Percentiles rank a stretch among this genome's conserved stretches.
phyloP scores from a whole-genome alignment of 2,888 invertebrate species.

The Sisyra nigra region DNA sequence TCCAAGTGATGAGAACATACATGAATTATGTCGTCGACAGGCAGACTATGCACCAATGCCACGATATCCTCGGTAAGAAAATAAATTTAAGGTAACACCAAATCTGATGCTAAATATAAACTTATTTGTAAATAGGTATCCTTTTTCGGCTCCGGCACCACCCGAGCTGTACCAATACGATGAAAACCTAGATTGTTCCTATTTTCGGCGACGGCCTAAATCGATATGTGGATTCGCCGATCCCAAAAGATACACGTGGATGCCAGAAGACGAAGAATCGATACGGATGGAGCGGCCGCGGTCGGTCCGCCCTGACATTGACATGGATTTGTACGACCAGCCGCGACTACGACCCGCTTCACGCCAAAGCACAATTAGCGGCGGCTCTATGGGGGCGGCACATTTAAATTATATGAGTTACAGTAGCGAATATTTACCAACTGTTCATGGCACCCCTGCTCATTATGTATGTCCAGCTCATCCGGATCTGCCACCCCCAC shows the following conservation, averaged over 20 bases:
- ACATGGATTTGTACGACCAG: constrained; percentile 8
- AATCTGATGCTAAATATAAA: too few species aligned
- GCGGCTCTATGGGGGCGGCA: constrained; percentile 13
- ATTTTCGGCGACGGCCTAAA: constrained; percentile 63
- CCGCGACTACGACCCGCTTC: constrained; percentile 12
- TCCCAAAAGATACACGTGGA: constrained; percentile 62
- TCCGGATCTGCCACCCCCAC: constrained; percentile 35
- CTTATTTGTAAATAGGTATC: too few species aligned
- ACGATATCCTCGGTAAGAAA: constrained; percentile 43
- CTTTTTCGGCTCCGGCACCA: constrained; percentile 38
- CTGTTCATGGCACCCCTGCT: constrained; percentile 13
- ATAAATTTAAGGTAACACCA: too few species aligned
- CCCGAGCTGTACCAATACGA: constrained; percentile 46
- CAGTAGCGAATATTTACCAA: constrained; percentile 23
- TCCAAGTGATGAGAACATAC: constrained; percentile 78
- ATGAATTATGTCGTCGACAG: constrained; percentile 29
- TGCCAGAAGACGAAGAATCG: constrained; percentile 59
- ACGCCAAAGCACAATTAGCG: constrained; percentile 13
- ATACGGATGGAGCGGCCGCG: constrained; percentile 54
- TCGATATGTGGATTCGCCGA: constrained; percentile 56
- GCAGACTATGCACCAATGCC: constrained; percentile 70
- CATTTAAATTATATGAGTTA: constrained; percentile 23
- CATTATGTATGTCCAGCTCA: constrained; percentile 36
- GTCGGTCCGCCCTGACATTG: constrained; percentile 17
- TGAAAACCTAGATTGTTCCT: constrained; percentile 62